Evolutionary conservation across 2,113 vertebrate species (phyloP).

Genomic region (Trogon melanurus): DNA sequence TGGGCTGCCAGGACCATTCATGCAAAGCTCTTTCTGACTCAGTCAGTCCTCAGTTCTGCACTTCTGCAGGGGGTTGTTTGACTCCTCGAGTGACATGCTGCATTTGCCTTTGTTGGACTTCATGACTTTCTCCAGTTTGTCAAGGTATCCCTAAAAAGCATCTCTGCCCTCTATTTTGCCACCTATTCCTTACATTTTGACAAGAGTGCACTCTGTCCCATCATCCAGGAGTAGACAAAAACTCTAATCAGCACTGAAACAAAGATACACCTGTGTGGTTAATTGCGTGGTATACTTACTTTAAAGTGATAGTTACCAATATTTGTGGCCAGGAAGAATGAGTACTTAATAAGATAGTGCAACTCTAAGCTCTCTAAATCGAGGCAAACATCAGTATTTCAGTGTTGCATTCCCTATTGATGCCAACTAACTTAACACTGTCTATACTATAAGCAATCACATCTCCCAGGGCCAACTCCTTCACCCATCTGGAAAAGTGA

Average conservation of each 20-base stretch:
- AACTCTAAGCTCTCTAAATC: not conserved
- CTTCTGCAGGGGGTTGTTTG: fast-evolving
- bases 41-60: not conserved
- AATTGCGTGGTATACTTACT: not conserved
- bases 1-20: not conserved
- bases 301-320: not conserved
- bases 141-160: not conserved
- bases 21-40: not conserved
- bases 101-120: not conserved
- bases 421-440: not conserved
- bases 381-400: not conserved
- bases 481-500: not conserved
- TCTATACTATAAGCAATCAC: not conserved
- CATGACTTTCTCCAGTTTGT: not conserved
- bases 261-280: not conserved
- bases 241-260: not conserved
- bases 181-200: not conserved
- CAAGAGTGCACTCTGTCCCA: not conserved
- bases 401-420: not conserved
- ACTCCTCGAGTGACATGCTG: not conserved
- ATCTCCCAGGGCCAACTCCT: not conserved
- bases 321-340: not conserved
- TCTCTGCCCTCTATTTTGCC: not conserved
- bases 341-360: not conserved
- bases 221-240: not conserved